phyloP scores from a whole-genome alignment of 2,797 vertebrate genomes.

The Phataginus tetradactyla region DNA sequence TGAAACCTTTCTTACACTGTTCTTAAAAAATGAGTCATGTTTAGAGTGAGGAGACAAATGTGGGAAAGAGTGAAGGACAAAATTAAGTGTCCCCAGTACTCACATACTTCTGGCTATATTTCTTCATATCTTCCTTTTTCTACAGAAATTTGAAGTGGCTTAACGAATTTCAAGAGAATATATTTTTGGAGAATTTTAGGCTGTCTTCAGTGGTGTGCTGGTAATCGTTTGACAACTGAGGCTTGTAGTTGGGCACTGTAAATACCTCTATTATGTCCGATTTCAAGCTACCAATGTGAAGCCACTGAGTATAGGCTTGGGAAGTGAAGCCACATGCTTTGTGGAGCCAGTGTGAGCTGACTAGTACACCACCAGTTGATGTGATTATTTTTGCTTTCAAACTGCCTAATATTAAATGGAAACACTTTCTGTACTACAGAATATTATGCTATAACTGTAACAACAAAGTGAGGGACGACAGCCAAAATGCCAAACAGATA shows the following conservation, averaged over 20 bases:
- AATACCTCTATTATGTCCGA: not conserved
- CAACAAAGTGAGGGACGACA: not conserved
- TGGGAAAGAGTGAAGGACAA: not conserved
- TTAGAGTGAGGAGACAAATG: not conserved
- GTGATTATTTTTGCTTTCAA: not conserved
- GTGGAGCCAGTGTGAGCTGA: not conserved
- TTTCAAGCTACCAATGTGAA: not conserved
- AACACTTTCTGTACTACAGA: not conserved
- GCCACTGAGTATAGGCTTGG: not conserved
- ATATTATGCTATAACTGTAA: not conserved
- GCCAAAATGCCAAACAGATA: not conserved
- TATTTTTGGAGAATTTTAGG: not conserved
- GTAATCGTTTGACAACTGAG: not conserved
- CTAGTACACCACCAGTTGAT: not conserved
- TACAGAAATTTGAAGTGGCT: not conserved
- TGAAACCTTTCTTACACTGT: not conserved
- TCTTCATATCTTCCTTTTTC: not conserved
- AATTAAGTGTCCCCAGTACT: not conserved
- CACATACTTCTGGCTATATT: not conserved
- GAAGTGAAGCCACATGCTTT: not conserved
- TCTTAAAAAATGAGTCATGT: not conserved
- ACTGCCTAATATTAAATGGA: not conserved
- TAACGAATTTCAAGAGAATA: not conserved
- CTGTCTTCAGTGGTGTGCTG: not conserved
- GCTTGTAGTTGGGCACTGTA: not conserved